phyloP scores from a whole-genome alignment of 2,797 vertebrate species.

The Hippocampus kuda region DNA sequence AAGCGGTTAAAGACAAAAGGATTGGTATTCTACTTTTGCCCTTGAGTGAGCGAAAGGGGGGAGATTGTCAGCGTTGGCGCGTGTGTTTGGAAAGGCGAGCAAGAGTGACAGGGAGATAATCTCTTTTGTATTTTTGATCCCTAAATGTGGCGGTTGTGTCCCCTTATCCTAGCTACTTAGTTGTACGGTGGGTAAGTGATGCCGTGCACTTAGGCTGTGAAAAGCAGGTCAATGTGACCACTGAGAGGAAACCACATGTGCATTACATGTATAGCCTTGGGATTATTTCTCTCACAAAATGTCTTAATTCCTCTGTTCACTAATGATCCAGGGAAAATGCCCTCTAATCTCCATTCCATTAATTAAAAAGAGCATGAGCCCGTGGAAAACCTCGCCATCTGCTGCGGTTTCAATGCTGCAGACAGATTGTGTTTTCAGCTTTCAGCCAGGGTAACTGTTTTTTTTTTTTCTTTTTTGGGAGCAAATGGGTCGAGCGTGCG shows the following conservation, averaged over 20 bases:
- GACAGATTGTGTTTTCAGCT: slow-evolving; percentile 66
- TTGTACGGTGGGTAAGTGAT: slow-evolving; percentile 57
- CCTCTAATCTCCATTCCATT: slow-evolving; percentile 74
- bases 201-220: slow-evolving; percentile 65
- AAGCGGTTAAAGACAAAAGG: slow-evolving; percentile 57
- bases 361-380: slow-evolving; percentile 75
- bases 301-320: slow-evolving; percentile 75
- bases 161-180: slow-evolving; percentile 61
- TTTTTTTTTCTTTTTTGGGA: slow-evolving; percentile 17
- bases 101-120: slow-evolving; percentile 40
- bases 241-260: slow-evolving; percentile 61
- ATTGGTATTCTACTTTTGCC: slow-evolving; percentile 56
- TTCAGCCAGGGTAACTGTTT: slow-evolving; percentile 49
- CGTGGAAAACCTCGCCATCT: slow-evolving; percentile 68
- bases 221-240: slow-evolving; percentile 67
- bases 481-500: slow-evolving; percentile 27
- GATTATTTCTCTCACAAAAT: slow-evolving; percentile 74
- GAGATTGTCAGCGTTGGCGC: slow-evolving; percentile 9
- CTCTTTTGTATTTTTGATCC: slow-evolving; percentile 66
- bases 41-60: slow-evolving; percentile 36
- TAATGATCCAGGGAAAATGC: slow-evolving; percentile 73
- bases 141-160: slow-evolving; percentile 65
- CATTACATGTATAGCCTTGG: slow-evolving; percentile 62
- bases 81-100: slow-evolving; percentile 11
- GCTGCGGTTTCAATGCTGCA: slow-evolving; percentile 60